Conservation (phyloP, 2,797 vertebrate species). For the Jordanella pulchra region DNA sequence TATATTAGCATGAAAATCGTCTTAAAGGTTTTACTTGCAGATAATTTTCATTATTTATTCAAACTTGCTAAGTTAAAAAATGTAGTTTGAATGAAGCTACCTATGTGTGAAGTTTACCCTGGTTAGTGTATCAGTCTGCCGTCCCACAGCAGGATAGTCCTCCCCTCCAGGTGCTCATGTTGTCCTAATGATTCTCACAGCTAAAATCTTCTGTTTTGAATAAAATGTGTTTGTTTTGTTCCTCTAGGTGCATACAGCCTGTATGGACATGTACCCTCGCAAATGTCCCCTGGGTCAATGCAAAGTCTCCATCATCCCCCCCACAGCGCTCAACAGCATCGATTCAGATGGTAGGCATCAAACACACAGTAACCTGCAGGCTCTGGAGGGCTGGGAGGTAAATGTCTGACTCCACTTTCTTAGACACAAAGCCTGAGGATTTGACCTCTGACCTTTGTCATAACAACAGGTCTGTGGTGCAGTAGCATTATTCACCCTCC, state of each 20-base stretch:
- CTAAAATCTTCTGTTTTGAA: not conserved
- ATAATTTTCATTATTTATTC: not conserved
- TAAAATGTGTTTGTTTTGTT: not conserved
- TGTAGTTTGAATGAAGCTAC: not conserved
- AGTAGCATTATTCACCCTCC: slow-evolving; percentile 1
- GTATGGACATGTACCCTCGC: slow-evolving; percentile 91
- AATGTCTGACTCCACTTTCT: slow-evolving; percentile 12
- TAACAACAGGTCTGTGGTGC: not conserved
- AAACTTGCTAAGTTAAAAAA: not conserved
- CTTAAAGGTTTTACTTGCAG: not conserved
- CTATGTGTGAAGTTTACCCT: not conserved
- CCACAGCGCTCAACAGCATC: slow-evolving; percentile 98
- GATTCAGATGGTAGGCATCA: slow-evolving; percentile 93
- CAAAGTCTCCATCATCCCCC: slow-evolving; percentile 98
- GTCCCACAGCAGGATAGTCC: not conserved
- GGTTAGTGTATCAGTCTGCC: not conserved
- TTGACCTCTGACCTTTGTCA: slow-evolving; percentile 21
- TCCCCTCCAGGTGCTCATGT: too few relatives aligned
- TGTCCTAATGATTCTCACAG: too few relatives aligned
- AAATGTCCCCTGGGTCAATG: slow-evolving; percentile 97
- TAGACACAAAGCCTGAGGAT: slow-evolving; percentile 25
- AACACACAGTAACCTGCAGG: slow-evolving; percentile 1
- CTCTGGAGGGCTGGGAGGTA: slow-evolving; percentile 18
- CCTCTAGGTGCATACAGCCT: slow-evolving; percentile 93
- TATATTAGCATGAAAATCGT: not conserved